Base-by-base conservation (phyloP, 2,797 vertebrate species). In the Urosaurus nigricauda region DNA sequence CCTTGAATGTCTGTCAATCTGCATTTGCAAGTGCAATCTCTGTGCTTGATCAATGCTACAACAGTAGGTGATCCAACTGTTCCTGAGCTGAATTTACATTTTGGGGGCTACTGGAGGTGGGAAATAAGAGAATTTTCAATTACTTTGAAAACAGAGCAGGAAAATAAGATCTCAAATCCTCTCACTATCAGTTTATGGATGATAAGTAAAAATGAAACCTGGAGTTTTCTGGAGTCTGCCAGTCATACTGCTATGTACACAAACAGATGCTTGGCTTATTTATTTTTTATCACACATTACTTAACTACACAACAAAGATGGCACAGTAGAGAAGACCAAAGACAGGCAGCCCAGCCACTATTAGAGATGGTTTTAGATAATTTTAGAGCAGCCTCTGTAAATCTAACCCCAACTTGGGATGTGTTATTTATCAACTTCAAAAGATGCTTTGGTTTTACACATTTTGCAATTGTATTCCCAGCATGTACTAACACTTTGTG, bases 171-270 rank as follows among this genome's bases (percentile, higher is more conserved):
- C 51, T 79, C 90, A 70, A 51, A 79, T 11, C 78, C 35, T 14
- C 29, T 88, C 85, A 32, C 71, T 63, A 74, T 84, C 81, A 82
- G 51, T 87, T 83, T 85, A 65, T 8, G 32, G 56, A 47, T 1
- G 81, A 75, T 40, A 73, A 88, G 85, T 70, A 70, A 87, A 80
- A 83, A 32, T 0, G n/a, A 82, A 88, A 79, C 87, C 58, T 89
- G 88, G 58, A 90, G 88, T 92, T 81, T 90, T 91, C 86, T 90
- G 89, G 79, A 84, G 90, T 58, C 78, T 89, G 87, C 37, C 65
- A 92, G 71, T 85, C 85, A 5, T 40, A 2, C 40, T 21, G 71
- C 51, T 84, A 85, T 47, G 17, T 80, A 84, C 51, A 1, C 1
- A 73, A 89, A 77, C 90, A 92, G 91, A 86, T 91, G 83, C 71